Evolutionary conservation across 2,113 vertebrate species (phyloP).

Genomic region (Panthera uncia): DNA sequence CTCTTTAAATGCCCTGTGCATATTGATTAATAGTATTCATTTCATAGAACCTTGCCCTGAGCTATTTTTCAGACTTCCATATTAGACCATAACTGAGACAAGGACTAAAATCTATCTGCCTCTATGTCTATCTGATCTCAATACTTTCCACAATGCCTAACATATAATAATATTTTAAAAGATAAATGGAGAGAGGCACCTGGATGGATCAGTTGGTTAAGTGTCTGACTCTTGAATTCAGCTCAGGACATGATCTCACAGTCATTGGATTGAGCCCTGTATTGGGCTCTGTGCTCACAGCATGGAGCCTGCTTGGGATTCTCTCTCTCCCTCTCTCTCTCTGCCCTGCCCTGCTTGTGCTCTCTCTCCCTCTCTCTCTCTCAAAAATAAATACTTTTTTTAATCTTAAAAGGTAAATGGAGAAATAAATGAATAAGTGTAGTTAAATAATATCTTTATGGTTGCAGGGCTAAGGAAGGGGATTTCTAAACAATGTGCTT

Average conservation of each 20-base stretch:
- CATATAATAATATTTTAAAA: neutral
- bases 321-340: too few relatives aligned
- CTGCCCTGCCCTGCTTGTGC: too few relatives aligned
- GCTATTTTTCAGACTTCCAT: conserved; percentile 4
- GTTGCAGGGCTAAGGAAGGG: neutral
- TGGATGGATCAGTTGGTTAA: too few relatives aligned
- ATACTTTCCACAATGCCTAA: neutral
- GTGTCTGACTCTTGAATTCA: too few relatives aligned
- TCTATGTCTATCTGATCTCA: neutral
- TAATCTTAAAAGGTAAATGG: neutral
- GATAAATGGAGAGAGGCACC: neutral
- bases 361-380: too few relatives aligned
- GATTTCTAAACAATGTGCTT: neutral
- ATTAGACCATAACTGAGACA: neutral
- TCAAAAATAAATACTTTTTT: too few relatives aligned
- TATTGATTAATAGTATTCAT: neutral
- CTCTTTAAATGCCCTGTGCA: neutral
- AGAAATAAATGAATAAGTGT: neutral
- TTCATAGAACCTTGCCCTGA: neutral
- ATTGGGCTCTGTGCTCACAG: too few relatives aligned
- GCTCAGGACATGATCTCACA: too few relatives aligned
- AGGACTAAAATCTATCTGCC: neutral
- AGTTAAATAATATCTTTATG: neutral
- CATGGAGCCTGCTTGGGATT: too few relatives aligned
- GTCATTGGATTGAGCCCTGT: too few relatives aligned